phyloP scores from a whole-genome alignment of 2,113 vertebrate genomes.

The Cricetomys ansorgei region DNA sequence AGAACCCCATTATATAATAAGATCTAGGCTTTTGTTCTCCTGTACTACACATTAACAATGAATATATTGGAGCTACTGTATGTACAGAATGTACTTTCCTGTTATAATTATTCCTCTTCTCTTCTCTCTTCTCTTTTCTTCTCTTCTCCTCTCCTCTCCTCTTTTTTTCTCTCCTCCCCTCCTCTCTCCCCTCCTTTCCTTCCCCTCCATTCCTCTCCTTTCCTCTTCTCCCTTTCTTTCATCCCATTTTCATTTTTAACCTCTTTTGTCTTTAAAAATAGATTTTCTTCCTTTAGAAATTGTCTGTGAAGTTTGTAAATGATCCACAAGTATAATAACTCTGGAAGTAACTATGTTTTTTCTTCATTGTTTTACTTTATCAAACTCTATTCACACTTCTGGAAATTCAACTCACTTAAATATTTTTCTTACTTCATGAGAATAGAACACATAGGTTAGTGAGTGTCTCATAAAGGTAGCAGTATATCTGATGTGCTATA shows the following conservation, averaged over 20 bases:
- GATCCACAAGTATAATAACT: background rate
- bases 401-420: background rate
- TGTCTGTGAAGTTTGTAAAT: background rate
- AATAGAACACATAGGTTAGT: background rate
- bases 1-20: background rate
- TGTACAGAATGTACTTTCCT: background rate
- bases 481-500: background rate
- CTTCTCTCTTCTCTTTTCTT: background rate
- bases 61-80: background rate
- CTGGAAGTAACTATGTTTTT: background rate
- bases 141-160: too few relatives aligned
- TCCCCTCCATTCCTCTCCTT: too few relatives aligned
- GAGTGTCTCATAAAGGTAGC: background rate
- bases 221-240: background rate
- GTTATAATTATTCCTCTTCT: background rate
- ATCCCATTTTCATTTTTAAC: background rate
- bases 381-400: background rate
- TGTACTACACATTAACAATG: too few relatives aligned
- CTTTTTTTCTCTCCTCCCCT: fast-evolving
- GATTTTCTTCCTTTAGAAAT: background rate
- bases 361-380: background rate
- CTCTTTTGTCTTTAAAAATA: background rate
- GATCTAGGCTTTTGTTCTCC: background rate
- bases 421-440: background rate
- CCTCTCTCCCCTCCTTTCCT: too few relatives aligned